Evolutionary conservation across 2,888 invertebrate genomes (phyloP), one percentile per base, ranked within the genome.

Genomic region (Trilocha varians): DNA sequence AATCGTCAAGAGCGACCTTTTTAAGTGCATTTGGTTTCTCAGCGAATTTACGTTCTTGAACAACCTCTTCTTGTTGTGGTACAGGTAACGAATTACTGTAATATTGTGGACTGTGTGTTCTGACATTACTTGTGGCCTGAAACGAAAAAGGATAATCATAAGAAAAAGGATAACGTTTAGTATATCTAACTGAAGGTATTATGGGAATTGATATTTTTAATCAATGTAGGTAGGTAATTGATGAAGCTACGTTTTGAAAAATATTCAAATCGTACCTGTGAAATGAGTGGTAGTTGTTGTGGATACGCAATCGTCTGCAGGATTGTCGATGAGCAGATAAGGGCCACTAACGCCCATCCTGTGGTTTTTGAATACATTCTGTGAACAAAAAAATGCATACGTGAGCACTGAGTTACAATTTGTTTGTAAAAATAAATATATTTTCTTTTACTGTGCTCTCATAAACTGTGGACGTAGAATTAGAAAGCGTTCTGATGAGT

Each of bases 21-120:
- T 96, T 96, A 62, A 94, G 89, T 13, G 93, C 91, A 67, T 96
- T 96, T 11, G 95, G 92, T 70, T 96, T 96, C 67, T 94, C 95
- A 0, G 93, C 94, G 71, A 93, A 95, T 85, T 96, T 96, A 49
- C 96, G 87, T 46, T 91, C 90, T 56, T 91, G 67, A 57, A 82
- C 65, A 64, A 83, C 47, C 78, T 82, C 62, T 71, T 70, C 72
- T 43, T 65, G 63, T 36, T 69, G 69, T 17, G 66, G 64, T 40
- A 59, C 52, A 34, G 79, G 78, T 47, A 77, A 59, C 14, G 85
- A 78, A 52, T 86, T 82, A 60, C 80, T 84, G 67, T 84, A 85
- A 57, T 85, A 85, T 52, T 82, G 82, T 1, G 78, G 74, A 46
- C 78, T 76, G 50, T 86, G 84, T 59, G 80, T 78, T 53, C 87